These are phyloP conservation scores for Sylvilagus bachmani DNA, from an alignment of 2,113 vertebrate genomes.

Conservation along the genomic window DNA sequence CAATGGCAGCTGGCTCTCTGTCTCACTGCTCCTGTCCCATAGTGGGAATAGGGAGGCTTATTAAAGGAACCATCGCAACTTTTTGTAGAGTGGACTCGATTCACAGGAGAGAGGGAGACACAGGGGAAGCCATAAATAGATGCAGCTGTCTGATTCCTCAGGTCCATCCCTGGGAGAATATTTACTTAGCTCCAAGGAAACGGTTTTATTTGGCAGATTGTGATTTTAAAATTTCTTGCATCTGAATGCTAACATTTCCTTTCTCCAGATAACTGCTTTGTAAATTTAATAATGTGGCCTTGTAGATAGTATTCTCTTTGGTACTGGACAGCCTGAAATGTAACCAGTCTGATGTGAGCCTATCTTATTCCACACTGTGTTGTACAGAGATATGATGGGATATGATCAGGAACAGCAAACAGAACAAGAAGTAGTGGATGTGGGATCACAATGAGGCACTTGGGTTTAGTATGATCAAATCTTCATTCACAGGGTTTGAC, in stretches of 20 bases:
- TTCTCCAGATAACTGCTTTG: background rate
- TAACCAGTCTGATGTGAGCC: background rate
- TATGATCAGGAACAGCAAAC: background rate
- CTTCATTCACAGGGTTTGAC: background rate
- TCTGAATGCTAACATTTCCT: conserved; percentile 34
- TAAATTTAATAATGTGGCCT: background rate
- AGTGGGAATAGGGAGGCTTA: conserved; percentile 10
- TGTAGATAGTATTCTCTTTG: background rate
- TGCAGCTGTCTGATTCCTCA: conserved; percentile 48
- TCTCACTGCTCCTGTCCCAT: background rate
- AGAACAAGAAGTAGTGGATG: background rate
- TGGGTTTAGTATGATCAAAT: background rate
- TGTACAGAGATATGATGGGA: background rate
- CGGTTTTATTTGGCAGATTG: conserved; percentile 64
- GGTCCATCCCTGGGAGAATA: conserved; percentile 61
- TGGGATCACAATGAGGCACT: background rate
- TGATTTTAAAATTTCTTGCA: conserved; percentile 40
- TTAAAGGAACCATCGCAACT: background rate
- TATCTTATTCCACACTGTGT: accelerated
- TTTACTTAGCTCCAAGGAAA: conserved; percentile 71
- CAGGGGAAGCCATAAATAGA: conserved; percentile 61
- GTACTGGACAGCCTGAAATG: background rate
- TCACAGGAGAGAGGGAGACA: background rate
- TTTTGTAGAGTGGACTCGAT: background rate
- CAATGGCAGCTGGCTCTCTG: conserved; percentile 2